Conservation (phyloP, 1,140 invertebrate species). For the Zaprionus taronus region DNA sequence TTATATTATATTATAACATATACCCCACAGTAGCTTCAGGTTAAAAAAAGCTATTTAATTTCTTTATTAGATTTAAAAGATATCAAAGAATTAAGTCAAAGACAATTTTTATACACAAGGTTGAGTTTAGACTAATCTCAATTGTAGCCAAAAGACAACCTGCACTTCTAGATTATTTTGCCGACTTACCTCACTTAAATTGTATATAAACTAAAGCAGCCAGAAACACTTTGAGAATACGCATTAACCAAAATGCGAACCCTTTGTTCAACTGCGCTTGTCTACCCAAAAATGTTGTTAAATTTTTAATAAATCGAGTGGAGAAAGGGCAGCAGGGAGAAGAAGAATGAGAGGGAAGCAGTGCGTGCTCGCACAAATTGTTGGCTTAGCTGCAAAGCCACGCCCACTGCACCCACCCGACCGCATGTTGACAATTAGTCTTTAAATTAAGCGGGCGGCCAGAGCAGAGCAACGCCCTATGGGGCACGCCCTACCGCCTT, state of each 20-base stretch:
- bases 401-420: constrained; percentile 27
- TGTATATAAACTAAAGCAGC: not conserved
- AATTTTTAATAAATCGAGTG: constrained; percentile 25
- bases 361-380: constrained; percentile 21
- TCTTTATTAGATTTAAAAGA: not conserved
- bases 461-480: not conserved
- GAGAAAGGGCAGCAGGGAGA: not conserved
- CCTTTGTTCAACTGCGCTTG: not conserved
- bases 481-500: constrained; percentile 6
- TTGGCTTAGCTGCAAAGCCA: constrained; percentile 20
- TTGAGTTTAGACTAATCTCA: not conserved
- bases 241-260: not conserved
- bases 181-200: too few relatives aligned
- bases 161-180: not conserved
- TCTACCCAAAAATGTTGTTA: not conserved
- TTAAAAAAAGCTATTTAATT: not conserved
- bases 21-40: too few relatives aligned
- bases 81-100: not conserved
- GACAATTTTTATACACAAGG: not conserved
- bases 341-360: not conserved
- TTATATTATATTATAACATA: too few relatives aligned
- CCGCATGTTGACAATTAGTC: constrained; percentile 75
- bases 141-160: not conserved
- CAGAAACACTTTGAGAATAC: not conserved
- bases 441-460: constrained; percentile 65